Conservation (phyloP, 2,113 vertebrate species). For the Spheniscus mendiculus region DNA sequence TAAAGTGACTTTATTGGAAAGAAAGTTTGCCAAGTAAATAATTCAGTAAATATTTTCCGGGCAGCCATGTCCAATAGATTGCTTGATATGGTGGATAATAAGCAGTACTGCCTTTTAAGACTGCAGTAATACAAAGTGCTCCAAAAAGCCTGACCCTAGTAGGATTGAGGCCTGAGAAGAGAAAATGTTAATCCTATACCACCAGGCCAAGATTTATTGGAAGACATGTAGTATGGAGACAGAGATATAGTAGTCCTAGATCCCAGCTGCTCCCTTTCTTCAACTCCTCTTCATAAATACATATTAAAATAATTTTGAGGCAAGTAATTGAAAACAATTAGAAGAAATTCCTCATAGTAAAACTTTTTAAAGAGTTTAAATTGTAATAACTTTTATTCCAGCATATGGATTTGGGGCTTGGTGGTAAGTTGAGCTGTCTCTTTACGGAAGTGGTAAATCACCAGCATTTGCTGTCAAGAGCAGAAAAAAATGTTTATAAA, state of each 20-base stretch:
- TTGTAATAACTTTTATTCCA: background rate
- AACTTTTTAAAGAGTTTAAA: background rate
- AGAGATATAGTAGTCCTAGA: background rate
- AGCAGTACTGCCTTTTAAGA: background rate
- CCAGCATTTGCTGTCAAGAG: constrained; percentile 10
- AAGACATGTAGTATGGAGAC: background rate
- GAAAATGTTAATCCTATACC: background rate
- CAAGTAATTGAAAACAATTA: background rate
- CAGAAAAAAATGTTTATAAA: constrained; percentile 47
- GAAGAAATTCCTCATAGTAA: background rate
- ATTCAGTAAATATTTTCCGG: background rate
- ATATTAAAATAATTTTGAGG: background rate
- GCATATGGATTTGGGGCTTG: background rate
- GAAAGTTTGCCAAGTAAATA: background rate
- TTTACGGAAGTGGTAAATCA: background rate
- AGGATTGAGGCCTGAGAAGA: background rate
- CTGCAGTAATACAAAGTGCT: background rate
- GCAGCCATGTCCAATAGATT: background rate
- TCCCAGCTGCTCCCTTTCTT: background rate
- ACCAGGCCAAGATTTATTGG: background rate
- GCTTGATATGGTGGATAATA: background rate
- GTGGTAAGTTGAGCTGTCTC: background rate
- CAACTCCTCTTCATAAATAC: background rate
- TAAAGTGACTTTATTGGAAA: background rate
- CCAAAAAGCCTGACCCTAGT: background rate